These are phyloP conservation scores for Ceratina calcarata DNA, from an alignment of 1,140 invertebrate genomes.

Conservation along the genomic window DNA sequence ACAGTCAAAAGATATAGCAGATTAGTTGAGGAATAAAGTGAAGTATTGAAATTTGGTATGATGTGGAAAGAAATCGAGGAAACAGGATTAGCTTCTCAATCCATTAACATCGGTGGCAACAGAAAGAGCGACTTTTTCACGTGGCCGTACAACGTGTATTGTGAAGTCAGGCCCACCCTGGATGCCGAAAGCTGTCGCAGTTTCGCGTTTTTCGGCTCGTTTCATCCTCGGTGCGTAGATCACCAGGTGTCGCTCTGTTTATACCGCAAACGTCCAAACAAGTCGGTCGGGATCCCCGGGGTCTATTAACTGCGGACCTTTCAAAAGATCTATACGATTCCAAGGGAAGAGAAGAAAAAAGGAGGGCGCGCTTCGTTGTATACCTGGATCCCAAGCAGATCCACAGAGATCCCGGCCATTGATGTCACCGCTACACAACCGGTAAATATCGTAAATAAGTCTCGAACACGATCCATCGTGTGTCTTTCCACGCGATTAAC, in stretches of 20 bases:
- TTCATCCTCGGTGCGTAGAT: conserved; percentile 77
- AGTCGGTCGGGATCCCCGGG: conserved; percentile 63
- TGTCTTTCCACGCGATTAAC: conserved; percentile 11
- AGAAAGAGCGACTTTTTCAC: conserved; percentile 20
- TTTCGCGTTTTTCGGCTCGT: conserved; percentile 69
- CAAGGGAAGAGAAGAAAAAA: conserved; percentile 32
- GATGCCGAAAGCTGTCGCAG: conserved; percentile 46
- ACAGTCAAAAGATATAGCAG: too few relatives aligned
- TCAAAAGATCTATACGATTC: conserved; percentile 61
- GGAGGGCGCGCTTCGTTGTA: conserved; percentile 35
- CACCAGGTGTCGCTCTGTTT: conserved; percentile 79
- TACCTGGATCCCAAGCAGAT: conserved; percentile 60
- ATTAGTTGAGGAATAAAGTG: too few relatives aligned
- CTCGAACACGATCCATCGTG: background rate
- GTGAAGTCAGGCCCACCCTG: conserved; percentile 61
- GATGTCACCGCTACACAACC: conserved; percentile 73
- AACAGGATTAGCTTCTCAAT: background rate
- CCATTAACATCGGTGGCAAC: too few relatives aligned
- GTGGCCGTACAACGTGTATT: conserved; percentile 12
- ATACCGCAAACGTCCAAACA: conserved; percentile 80
- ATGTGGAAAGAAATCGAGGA: background rate
- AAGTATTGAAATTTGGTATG: too few relatives aligned
- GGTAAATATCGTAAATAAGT: conserved; percentile 46
- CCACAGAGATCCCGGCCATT: conserved; percentile 63
- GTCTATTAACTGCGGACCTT: conserved; percentile 76